Conservation (phyloP, 2,113 vertebrate genomes). For the Sardina pilchardus region DNA sequence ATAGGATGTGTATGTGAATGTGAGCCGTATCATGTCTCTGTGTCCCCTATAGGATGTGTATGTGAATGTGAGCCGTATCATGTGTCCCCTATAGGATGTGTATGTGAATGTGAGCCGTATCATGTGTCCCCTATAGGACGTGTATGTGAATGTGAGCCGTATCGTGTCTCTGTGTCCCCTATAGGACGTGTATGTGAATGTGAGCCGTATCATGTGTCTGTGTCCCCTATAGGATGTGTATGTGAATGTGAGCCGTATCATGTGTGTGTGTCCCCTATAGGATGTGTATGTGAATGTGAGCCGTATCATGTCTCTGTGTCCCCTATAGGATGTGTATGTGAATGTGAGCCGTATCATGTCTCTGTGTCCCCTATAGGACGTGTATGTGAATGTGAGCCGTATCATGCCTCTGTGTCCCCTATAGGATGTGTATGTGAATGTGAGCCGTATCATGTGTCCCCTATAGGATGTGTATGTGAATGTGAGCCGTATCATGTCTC, state of each 20-base stretch:
- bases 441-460: conserved; percentile 4
- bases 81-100: background rate
- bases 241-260: background rate
- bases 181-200: background rate
- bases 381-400: background rate
- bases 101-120: background rate
- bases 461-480: conserved; percentile 96
- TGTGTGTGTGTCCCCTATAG: background rate
- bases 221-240: background rate
- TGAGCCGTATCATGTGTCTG: background rate
- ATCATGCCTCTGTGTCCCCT: background rate
- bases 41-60: background rate
- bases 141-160: background rate
- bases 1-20: no score
- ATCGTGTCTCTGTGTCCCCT: background rate
- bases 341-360: background rate
- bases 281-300: background rate
- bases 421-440: background rate
- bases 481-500: conserved; percentile 97
- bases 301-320: background rate
- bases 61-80: background rate
- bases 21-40: no score
- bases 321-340: background rate
- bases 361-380: background rate
- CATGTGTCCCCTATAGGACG: background rate